Evolutionary conservation across 2,888 invertebrate genomes (phyloP), one percentile per base, ranked within the genome.

Genomic region (Spilosoma lubricipeda): DNA sequence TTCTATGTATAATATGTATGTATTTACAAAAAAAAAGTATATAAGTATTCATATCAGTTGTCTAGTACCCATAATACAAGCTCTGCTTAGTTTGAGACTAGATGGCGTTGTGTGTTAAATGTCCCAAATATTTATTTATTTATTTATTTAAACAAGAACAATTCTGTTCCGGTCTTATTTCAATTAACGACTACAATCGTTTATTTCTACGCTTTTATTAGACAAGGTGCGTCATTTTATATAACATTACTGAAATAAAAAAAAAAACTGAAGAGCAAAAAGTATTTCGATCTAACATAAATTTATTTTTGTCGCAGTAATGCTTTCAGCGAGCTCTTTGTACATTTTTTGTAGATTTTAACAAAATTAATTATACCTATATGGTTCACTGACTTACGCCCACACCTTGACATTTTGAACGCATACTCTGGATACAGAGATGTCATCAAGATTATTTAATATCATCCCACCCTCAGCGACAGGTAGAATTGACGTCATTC

Each of bases 361-460:
- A 13, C 39, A 13, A 9, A 56, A 66, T 70, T 56, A 59, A 18
- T 48, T 71, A 70, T 67, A 72, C 63, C n/a, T 39, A 30, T 67
- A 72, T 11, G 36, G 82, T 67, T 74, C 77, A 27, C 70, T 65
- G 56, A 82, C 74, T 78, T 73, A 75, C 77, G 66, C 83, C 76
- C 36, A 72, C 85, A 68, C 75, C 73, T 18, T 56, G 39, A 63
- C 33, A 27, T 64, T 56, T 79, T 70, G 18, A 30, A 63, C 63
- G 15, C 30, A 18, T 30, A 59, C 15, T 1, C 0, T 59, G 30
- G 15, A 36, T 70, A 82, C 79, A 82, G 81, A 82, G 67, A 23
- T 39, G 72, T 67, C 76, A 63, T 77, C 76, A 77, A 15, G 48
- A 73, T 20, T 13, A 30, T 56, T 56, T 56, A n/a, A 56, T 56